phyloP scores from a whole-genome alignment of 2,113 vertebrate genomes.

The Pachyramphus minor region DNA sequence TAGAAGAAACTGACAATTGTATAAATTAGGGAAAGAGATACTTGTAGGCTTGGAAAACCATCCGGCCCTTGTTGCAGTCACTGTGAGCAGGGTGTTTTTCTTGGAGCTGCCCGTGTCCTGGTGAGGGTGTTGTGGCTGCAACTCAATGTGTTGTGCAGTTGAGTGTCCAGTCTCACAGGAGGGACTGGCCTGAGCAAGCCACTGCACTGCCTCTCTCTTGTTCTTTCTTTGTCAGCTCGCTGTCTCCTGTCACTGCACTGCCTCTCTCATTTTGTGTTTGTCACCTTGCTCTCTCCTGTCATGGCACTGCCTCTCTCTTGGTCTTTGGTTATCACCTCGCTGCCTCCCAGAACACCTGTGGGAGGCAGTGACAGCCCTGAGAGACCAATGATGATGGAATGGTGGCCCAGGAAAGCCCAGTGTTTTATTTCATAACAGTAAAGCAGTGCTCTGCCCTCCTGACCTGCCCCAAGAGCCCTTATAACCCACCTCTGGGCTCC shows the following conservation, averaged over 20 bases:
- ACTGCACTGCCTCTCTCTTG: neutral
- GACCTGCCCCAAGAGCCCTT: accelerated
- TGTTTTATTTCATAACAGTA: neutral
- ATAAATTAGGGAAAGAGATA: neutral
- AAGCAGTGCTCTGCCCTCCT: neutral
- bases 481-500: neutral
- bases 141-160: neutral
- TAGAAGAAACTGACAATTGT: neutral
- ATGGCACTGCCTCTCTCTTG: accelerated
- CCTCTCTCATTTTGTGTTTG: neutral
- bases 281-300: neutral
- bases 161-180: neutral
- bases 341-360: neutral
- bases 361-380: neutral
- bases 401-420: neutral
- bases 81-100: neutral
- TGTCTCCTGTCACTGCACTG: neutral
- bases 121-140: neutral
- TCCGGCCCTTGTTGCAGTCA: neutral
- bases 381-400: neutral
- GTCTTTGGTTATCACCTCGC: accelerated
- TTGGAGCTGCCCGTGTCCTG: neutral
- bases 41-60: neutral
- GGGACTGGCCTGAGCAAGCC: neutral
- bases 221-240: neutral